These are phyloP conservation scores for Oreocharis arfaki DNA, from an alignment of 2,113 vertebrate genomes.

Conservation along the genomic window DNA sequence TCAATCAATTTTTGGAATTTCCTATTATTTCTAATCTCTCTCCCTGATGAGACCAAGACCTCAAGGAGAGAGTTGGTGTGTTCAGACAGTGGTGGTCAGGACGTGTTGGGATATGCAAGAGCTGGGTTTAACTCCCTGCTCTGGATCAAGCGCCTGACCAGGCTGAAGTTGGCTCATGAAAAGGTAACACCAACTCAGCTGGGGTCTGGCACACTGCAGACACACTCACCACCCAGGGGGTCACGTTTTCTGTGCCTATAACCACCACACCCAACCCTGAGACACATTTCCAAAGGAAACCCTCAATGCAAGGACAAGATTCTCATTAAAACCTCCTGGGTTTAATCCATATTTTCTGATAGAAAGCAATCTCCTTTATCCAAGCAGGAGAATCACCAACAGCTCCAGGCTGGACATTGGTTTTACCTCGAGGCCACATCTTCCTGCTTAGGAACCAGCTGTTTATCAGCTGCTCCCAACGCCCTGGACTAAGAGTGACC, in stretches of 20 bases:
- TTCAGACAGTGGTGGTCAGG: background rate
- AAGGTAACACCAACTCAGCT: too few relatives aligned
- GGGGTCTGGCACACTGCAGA: background rate
- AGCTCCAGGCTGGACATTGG: background rate
- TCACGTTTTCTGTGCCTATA: background rate
- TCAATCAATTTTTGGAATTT: background rate
- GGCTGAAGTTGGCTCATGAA: background rate
- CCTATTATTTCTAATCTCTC: background rate
- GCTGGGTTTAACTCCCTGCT: background rate
- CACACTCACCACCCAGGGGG: background rate
- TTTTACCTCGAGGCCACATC: background rate
- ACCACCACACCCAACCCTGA: background rate
- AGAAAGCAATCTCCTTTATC: background rate
- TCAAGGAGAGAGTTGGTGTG: background rate
- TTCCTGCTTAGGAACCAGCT: background rate
- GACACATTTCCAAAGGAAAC: background rate
- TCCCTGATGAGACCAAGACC: background rate
- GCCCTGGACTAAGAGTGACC: background rate
- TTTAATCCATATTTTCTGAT: background rate
- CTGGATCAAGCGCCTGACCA: background rate
- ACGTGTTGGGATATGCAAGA: background rate
- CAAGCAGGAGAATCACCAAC: background rate
- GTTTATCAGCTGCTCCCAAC: background rate
- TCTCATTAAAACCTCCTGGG: background rate
- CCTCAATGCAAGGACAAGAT: background rate